Evolutionary conservation across 2,113 vertebrate species (phyloP).

Genomic region (Plectropomus leopardus): DNA sequence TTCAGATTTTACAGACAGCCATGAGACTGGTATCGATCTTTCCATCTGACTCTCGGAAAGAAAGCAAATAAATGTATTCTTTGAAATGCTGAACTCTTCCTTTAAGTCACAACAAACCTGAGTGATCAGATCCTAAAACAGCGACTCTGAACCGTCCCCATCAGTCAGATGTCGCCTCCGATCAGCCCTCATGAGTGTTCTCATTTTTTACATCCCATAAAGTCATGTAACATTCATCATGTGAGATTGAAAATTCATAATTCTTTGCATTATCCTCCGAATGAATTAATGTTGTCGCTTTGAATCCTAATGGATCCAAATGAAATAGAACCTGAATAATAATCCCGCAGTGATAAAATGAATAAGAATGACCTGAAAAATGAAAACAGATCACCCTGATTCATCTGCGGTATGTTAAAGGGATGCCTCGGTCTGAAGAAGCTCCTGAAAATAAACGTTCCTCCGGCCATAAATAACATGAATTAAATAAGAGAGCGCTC

Average conservation of each 20-base stretch:
- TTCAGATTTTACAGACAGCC: neutral
- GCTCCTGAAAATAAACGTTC: slow-evolving; percentile 13
- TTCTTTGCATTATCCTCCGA: slow-evolving; percentile 46
- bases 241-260: slow-evolving; percentile 67
- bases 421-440: neutral
- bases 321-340: slow-evolving; percentile 22
- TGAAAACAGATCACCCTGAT: slow-evolving; percentile 34
- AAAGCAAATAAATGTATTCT: neutral
- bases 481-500: slow-evolving; percentile 40
- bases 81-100: neutral
- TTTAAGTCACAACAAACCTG: slow-evolving; percentile 2
- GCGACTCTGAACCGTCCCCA: neutral
- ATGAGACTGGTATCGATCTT: neutral
- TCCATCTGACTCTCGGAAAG: neutral
- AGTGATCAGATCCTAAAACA: slow-evolving; percentile 8
- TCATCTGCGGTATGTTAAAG: slow-evolving; percentile 24
- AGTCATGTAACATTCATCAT: slow-evolving; percentile 69
- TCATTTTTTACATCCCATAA: slow-evolving; percentile 39
- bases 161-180: slow-evolving; percentile 29
- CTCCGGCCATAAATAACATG: slow-evolving; percentile 29
- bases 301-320: slow-evolving; percentile 41
- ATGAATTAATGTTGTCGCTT: slow-evolving; percentile 46
- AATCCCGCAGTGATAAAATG: slow-evolving; percentile 24
- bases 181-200: slow-evolving; percentile 36
- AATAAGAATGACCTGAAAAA: slow-evolving; percentile 18